Evolutionary conservation across 2,797 vertebrate species (phyloP).

Genomic region (Podarcis lilfordi): DNA sequence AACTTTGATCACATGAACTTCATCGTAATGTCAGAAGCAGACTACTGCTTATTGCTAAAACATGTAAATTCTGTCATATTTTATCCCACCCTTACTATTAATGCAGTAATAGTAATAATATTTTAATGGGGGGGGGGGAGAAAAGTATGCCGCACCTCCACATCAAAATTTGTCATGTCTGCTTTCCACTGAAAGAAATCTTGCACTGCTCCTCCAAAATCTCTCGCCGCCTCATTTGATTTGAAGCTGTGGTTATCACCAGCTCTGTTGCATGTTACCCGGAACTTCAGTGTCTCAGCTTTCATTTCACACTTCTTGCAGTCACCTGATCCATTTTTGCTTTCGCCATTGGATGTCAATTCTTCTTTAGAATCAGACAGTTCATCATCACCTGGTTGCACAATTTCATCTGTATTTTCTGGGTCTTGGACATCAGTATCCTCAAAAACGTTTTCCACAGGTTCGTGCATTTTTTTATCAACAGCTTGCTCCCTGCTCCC

Average conservation of each 20-base stretch:
- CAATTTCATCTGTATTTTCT: constrained; percentile 3
- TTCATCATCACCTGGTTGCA: constrained; percentile 37
- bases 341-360: constrained; percentile 26
- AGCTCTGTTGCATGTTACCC: constrained; percentile 94
- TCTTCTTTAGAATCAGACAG: constrained; percentile 39
- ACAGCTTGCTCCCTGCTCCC: constrained; percentile 44
- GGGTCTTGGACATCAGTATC: constrained; percentile 27
- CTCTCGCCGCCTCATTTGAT: constrained; percentile 94
- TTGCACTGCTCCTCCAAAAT: constrained; percentile 95
- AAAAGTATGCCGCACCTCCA: constrained; percentile 84
- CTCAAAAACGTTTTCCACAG: constrained; percentile 21
- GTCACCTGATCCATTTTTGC: constrained; percentile 41
- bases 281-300: constrained; percentile 81
- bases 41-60: not conserved
- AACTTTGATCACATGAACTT: too few relatives aligned
- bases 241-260: constrained; percentile 95
- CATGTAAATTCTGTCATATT: constrained; percentile 4
- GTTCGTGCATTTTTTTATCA: constrained; percentile 25
- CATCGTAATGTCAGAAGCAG: too few relatives aligned
- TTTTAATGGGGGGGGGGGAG: too few relatives aligned
- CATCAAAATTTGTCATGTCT: constrained; percentile 98
- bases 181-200: constrained; percentile 98
- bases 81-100: not conserved
- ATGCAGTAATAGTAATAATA: too few relatives aligned
- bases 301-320: constrained; percentile 32